These are phyloP conservation scores for Agrenia bidenticulata DNA, from an alignment of 2,888 invertebrate species.

Conservation along the genomic window DNA sequence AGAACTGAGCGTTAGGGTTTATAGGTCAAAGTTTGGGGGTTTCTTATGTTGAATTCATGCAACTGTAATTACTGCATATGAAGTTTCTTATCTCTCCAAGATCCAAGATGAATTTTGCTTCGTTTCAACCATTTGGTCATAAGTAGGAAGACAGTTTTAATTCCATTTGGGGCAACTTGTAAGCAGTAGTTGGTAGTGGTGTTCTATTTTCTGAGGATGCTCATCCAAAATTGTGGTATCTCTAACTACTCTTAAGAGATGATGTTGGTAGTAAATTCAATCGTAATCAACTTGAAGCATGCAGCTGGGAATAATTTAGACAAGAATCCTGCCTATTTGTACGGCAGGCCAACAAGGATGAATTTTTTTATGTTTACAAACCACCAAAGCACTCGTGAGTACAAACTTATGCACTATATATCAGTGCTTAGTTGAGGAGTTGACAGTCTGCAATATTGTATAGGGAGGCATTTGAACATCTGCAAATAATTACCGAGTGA, in stretches of 20 bases:
- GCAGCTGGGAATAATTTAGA: conserved; percentile 22
- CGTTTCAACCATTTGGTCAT: not conserved
- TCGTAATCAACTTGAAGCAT: conserved; percentile 13
- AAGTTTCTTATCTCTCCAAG: no score
- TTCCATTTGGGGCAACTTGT: conserved; percentile 7
- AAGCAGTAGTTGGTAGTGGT: conserved; percentile 1
- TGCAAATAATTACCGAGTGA: conserved; percentile 24
- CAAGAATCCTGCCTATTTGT: conserved; percentile 16
- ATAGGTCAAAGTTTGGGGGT: no score
- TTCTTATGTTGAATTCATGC: no score
- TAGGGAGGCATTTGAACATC: conserved; percentile 16
- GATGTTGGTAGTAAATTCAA: not conserved
- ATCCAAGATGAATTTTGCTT: no score
- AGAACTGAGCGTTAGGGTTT: no score
- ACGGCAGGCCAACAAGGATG: conserved; percentile 18
- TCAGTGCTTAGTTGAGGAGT: not conserved
- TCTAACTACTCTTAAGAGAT: no score
- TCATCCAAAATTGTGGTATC: conserved; percentile 6
- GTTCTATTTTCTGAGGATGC: not conserved
- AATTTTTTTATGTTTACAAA: conserved; percentile 21
- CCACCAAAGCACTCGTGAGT: not conserved
- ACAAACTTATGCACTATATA: not conserved
- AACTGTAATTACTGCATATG: no score
- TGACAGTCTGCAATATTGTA: not conserved
- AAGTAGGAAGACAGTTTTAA: conserved; percentile 15